Evolutionary conservation across 2,797 vertebrate species (phyloP).

Genomic region (Phrynocephalus guinanensis): DNA sequence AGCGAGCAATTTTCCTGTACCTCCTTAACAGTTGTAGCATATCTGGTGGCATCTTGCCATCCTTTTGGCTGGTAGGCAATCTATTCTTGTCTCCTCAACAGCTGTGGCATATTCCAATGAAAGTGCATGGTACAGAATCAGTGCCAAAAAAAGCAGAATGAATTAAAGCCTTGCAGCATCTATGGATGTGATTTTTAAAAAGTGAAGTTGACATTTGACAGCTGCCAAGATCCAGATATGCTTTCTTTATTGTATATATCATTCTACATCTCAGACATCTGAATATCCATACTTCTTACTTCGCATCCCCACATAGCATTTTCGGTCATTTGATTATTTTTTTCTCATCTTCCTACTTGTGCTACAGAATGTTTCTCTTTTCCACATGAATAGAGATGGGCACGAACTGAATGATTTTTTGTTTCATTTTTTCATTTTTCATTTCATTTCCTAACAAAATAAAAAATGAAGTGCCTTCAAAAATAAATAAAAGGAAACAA

Average conservation of each 20-base stretch:
- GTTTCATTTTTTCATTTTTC: too few species aligned
- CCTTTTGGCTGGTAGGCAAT: background rate
- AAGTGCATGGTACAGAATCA: background rate
- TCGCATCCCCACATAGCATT: background rate
- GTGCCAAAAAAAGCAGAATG: background rate
- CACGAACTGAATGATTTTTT: too few species aligned
- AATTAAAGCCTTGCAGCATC: constrained; percentile 20
- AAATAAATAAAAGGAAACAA: too few species aligned
- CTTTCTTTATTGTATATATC: background rate
- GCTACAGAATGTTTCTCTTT: background rate
- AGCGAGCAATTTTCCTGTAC: background rate
- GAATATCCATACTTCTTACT: background rate
- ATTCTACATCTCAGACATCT: background rate
- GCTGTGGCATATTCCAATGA: background rate
- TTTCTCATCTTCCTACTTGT: background rate
- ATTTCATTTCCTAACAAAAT: too few species aligned
- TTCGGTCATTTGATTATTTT: background rate
- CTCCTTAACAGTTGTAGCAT: too few species aligned
- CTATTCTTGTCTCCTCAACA: background rate
- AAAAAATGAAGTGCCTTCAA: too few species aligned
- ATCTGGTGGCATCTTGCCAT: background rate
- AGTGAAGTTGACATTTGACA: background rate
- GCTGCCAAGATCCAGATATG: constrained; percentile 1
- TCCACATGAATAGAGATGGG: background rate
- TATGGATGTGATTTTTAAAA: background rate